Evolutionary conservation across 1,140 invertebrate species (phyloP), one percentile per base, ranked within the genome.

Genomic region (Calosoma granatense): DNA sequence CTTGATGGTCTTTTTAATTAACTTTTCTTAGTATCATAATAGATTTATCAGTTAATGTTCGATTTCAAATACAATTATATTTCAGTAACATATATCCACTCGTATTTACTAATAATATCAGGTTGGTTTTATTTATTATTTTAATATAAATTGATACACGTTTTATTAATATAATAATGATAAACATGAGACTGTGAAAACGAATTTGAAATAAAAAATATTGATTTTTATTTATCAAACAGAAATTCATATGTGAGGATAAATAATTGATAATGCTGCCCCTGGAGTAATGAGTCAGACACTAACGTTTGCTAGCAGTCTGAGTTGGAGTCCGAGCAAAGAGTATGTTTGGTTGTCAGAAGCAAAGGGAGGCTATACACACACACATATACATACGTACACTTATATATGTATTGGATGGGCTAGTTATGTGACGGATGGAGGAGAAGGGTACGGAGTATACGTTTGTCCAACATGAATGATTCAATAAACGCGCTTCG

Each of bases 261-360:
- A 47, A 47, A 47, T 47, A 47, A 47, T 47, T 47, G 41, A 47
- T 47, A 17, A 17, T 12, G 9, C 6, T 12, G 17, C 41, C 41
- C 41, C 41, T 17, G 17, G 41, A 47, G 41, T 47, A 47, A 47
- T 47, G 41, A 47, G 41, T 47, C 41, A 47, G 41, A 47, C 41
- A 17, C 3, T 4, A 47, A 4, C 3, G 41, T 11, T 12, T 47
- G 17, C 17, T 12, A 9, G 6, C 3, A 6, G 41, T 47, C 6
- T 9, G 3, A 17, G 17, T 17, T 4, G 9, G 41, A 47, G 15
- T 9, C 26, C 41, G 15, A 47, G 41, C 41, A 3, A 47, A 4
- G 26, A 30, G 26, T 14, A 30, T 6, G 6, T n/a, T n/a, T n/a
- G n/a, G n/a, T n/a, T 4, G 14, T 14, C 4, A 30, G 26, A 30